Evolutionary conservation across 2,797 vertebrate genomes (phyloP), one percentile per base, ranked within the genome.

Genomic region (Brotula barbata): DNA sequence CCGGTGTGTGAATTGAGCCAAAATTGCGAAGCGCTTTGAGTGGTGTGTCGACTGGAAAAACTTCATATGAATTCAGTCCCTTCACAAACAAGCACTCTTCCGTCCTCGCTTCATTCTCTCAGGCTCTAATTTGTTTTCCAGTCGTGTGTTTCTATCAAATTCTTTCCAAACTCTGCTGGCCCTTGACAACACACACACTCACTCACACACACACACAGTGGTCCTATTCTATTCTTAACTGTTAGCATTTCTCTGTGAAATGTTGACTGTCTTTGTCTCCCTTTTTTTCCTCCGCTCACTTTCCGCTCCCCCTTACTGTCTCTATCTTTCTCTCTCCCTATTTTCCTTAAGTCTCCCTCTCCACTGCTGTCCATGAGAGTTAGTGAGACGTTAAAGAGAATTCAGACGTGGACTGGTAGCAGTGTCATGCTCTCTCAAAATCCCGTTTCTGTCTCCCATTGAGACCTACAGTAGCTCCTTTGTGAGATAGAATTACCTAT

Each of bases 171-270:
- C 68, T 42, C 41, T 45, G 45, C 23, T 25, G 22, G 36, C 45
- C 13, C 40, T 48, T 22, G 7, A 71, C 51, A 51, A 41, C 36
- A 58, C 28, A 39, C 46, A 69, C 64, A 58, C 39, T 1, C n/a
- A n/a, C n/a, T n/a, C n/a, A 28, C 25, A 28, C 25, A 28, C 25
- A 43, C 13, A 19, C 39, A 36, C 51, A 47, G 61, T 45, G 13
- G 28, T 60, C 53, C 67, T 82, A 63, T 84, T 83, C 67, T 82
- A 63, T 84, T 83, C 23, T 74, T 65, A 75, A 68, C 75, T 21
- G 19, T 59, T 44, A 59, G 37, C 64, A 7, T 64, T 75, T 71
- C 36, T 13, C 65, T 71, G 79, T 77, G 64, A 82, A 74, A 78
- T 54, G 59, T 68, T 6, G 5, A 54, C 55, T 6, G 43, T 57